A percentile compares a stretch with the other conserved stretches of the same genome.
phyloP scores from a whole-genome alignment of 2,797 vertebrate genomes.

The Tinamus major region DNA sequence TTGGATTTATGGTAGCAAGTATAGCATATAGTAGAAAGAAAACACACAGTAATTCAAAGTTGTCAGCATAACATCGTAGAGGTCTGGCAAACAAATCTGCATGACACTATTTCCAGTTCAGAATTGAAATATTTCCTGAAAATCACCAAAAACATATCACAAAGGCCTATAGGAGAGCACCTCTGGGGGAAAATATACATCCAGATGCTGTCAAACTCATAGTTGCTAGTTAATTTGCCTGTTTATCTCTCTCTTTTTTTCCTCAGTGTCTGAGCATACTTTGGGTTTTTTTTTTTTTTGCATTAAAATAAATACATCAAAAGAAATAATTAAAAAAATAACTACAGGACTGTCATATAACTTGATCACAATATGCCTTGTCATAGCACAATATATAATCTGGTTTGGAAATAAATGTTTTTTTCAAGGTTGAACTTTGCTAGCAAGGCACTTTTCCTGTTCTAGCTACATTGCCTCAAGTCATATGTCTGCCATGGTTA shows the following conservation, averaged over 20 bases:
- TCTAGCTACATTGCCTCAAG: not conserved
- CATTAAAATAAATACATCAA: not conserved
- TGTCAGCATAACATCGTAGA: not conserved
- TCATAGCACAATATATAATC: not conserved
- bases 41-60: not conserved
- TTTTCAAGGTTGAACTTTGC: not conserved
- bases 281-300: not conserved
- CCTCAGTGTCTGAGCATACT: not conserved
- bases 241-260: not conserved
- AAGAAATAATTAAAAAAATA: not conserved
- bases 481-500: not conserved
- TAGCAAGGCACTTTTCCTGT: rapidly evolving
- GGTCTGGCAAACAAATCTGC: not conserved
- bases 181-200: not conserved
- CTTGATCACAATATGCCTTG: not conserved
- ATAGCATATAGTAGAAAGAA: not conserved
- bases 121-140: not conserved
- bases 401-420: not conserved
- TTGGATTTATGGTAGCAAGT: not conserved
- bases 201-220: not conserved
- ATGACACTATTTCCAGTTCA: not conserved
- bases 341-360: not conserved
- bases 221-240: not conserved
- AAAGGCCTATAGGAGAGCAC: not conserved
- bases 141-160: not conserved